Evolutionary conservation across 37 sponge, comb jelly and placozoan genomes (phyloP).

Genomic region (Hormiphora californensis): DNA sequence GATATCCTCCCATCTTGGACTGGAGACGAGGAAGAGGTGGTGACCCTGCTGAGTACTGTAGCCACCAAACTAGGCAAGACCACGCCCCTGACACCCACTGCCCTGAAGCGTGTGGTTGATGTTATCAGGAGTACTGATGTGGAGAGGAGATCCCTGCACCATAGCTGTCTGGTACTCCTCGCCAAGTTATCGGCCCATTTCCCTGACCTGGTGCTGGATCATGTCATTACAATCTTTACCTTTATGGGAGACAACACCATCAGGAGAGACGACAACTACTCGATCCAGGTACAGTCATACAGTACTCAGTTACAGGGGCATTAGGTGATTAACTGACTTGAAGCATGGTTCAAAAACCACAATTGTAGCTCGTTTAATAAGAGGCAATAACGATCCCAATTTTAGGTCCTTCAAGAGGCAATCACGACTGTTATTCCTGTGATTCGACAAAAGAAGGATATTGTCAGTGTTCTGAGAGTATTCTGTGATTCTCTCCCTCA

Average conservation of each 20-base stretch:
- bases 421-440: constrained; percentile 24
- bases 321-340: not conserved
- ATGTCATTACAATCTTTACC: constrained; percentile 94
- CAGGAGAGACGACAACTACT: constrained; percentile 81
- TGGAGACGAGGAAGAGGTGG: constrained; percentile 13
- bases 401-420: constrained; percentile 22
- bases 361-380: not conserved
- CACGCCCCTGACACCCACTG: constrained; percentile 33
- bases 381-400: not conserved
- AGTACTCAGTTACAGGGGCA: not conserved
- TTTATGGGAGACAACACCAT: constrained; percentile 88
- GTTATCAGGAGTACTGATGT: constrained; percentile 13
- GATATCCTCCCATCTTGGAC: not conserved
- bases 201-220: constrained; percentile 75
- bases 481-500: constrained; percentile 91
- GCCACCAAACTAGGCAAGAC: not conserved
- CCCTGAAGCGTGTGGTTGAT: constrained; percentile 1
- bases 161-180: constrained; percentile 21
- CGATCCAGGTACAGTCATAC: constrained; percentile 70
- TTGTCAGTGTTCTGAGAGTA: constrained; percentile 66
- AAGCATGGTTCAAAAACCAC: not conserved
- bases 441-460: constrained; percentile 25
- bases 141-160: constrained; percentile 10
- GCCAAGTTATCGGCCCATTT: constrained; percentile 26
- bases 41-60: constrained; percentile 33